Evolutionary conservation across 2,113 vertebrate genomes (phyloP), one percentile per base, ranked within the genome.

Genomic region (Macrotis lagotis): DNA sequence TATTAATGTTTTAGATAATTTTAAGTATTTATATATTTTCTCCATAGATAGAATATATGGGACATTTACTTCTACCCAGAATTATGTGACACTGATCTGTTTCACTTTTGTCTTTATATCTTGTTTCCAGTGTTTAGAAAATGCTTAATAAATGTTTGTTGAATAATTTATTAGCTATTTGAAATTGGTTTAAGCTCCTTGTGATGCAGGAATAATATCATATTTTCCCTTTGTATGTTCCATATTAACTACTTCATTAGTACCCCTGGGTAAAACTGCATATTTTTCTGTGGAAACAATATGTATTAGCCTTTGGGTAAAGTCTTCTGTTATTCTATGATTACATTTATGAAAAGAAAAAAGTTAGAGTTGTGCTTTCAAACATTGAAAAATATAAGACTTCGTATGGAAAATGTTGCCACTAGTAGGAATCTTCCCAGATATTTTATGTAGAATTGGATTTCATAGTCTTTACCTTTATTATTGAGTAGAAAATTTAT

Each of bases 271-370:
- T 1, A 19, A 74, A 74, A n/a, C 37, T 94, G 44, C 11, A 92
- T 93, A 53, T 92, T 91, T 95, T 90, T 91, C 11, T 95, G 90
- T 91, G 31, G 9, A 83, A 94, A 89, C 19, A 90, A 48, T 90
- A 44, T 52, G 44, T 91, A 2, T 91, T 37, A 95, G 12, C n/a
- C 25, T 95, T 53, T 92, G 0, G 31, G 89, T 25, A 7, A 91
- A 89, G 6, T 59, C n/a, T 91, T 92, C n/a, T 92, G 11, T 92
- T 47, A 50, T 92, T 22, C 4, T 25, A 50, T 90, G 49, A 93
- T 89, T 48, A 53, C 0, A 94, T 14, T 4, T 91, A 91, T 48
- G 49, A 25, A 91, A 91, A 92, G 24, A 92, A 74, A 93, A 92
- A 93, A 93, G 88, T 26, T 55, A 26, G 49, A 48, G 31, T 25